phyloP scores from a whole-genome alignment of 1,140 invertebrate genomes.

The Nasonia vitripennis region DNA sequence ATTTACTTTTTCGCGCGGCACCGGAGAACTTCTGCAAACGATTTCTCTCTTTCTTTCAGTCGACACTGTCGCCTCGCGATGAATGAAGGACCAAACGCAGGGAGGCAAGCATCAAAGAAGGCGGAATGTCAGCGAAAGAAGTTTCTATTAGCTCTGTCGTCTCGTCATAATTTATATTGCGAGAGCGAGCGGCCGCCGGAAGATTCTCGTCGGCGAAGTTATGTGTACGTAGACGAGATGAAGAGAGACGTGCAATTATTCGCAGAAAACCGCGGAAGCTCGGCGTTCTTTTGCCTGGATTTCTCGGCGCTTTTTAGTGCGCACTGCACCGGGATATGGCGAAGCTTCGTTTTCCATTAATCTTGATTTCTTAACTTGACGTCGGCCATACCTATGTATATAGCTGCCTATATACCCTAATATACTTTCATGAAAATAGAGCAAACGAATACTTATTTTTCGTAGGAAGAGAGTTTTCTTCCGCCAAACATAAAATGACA shows the following conservation, averaged over 20 bases:
- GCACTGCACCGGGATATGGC: background rate
- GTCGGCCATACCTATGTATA: background rate
- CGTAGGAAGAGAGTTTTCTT: too few species aligned
- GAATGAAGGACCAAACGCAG: background rate
- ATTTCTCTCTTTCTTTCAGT: background rate
- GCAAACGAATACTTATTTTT: background rate
- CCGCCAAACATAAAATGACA: too few species aligned
- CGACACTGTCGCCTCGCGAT: background rate
- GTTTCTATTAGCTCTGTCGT: constrained; percentile 42
- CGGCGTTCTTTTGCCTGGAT: background rate
- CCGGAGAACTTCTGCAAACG: background rate
- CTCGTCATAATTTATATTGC: constrained; percentile 41
- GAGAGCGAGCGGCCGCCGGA: background rate
- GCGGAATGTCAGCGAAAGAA: constrained; percentile 2
- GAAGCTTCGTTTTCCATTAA: background rate
- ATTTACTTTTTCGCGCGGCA: constrained; percentile 3
- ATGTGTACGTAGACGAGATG: background rate
- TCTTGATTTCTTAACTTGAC: background rate
- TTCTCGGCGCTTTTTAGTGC: background rate
- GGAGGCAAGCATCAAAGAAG: constrained; percentile 14
- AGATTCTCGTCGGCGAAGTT: constrained; percentile 17
- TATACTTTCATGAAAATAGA: background rate
- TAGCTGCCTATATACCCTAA: background rate
- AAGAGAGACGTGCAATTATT: background rate
- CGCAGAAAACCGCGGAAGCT: background rate